Evolutionary conservation across 2,888 invertebrate species (phyloP), one percentile per base, ranked within the genome.

Genomic region (Eupithecia exiguata): DNA sequence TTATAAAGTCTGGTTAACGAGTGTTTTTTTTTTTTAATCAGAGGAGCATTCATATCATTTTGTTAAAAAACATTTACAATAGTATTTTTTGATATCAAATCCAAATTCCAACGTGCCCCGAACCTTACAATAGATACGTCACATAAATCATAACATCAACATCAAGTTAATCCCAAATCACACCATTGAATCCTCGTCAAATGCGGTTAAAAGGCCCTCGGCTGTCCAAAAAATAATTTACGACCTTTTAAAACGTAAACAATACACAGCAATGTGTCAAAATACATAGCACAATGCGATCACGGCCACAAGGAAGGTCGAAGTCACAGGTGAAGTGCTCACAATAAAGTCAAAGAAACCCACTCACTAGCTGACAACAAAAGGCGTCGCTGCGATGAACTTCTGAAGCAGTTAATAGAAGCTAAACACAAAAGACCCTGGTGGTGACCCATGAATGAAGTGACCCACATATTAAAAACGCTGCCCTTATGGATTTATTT

Each of bases 341-440:
- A 88, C 86, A 88, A 87, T 87, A 85, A 62, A 83, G 73, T 81
- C 81, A 85, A 85, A 86, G 84, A 82, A 85, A 86, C 86, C 85
- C 86, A 89, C 87, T 88, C 84, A 83, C 83, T 80, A 82, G 80
- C 81, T 78, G 74, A 68, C 73, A 82, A 90, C 89, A 91, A 91
- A 86, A 84, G 88, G 83, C 88, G 88, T 90, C 89, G 80, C 78
- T 78, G 81, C 89, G 91, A 94, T 93, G 92, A 93, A 94, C 94
- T 94, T 92, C 94, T 93, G 93, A 88, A 91, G 89, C 92, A 94
- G 93, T 94, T 93, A 92, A 93, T 93, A 92, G 88, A 88, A 84
- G 81, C 77, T 68, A 67, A 49, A 77, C 80, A 94, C 88, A 93
- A 93, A 85, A 78, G 86, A 79, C 88, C 86, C 87, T 86, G 88